Conservation (phyloP, 2,113 vertebrate species). For the Aldabrachelys gigantea region DNA sequence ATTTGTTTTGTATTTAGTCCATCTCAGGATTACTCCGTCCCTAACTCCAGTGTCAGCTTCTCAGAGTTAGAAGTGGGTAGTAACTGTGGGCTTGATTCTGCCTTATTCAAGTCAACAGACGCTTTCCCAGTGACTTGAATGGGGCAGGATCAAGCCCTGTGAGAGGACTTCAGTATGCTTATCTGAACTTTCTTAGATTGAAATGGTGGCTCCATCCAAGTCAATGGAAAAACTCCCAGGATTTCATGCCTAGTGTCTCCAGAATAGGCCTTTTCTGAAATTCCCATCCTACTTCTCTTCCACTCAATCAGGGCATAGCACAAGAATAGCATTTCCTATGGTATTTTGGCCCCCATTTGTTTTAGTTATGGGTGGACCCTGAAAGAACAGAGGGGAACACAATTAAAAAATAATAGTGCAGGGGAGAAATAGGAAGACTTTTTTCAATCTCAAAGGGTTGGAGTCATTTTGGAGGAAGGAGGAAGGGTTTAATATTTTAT, state of each 20-base stretch:
- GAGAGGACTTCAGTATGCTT: background rate
- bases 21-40: background rate
- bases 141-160: slow-evolving; percentile 35
- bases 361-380: background rate
- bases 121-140: background rate
- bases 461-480: background rate
- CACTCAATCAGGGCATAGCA: background rate
- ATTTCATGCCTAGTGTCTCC: background rate
- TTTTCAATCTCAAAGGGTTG: background rate
- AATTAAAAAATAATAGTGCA: background rate
- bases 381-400: background rate
- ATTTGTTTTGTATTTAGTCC: background rate
- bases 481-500: slow-evolving; percentile 2
- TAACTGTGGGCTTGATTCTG: background rate
- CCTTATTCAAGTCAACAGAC: background rate
- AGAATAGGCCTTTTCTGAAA: background rate
- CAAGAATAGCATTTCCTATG: background rate
- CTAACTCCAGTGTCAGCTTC: background rate
- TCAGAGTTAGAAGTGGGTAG: background rate
- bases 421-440: background rate
- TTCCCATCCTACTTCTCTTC: background rate
- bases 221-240: background rate
- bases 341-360: slow-evolving; percentile 2
- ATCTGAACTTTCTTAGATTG: background rate
- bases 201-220: background rate